A percentile compares a stretch with the other conserved stretches of the same genome.
phyloP scores from a whole-genome alignment of 2,888 invertebrate species.

The Zhengitettix transpicula region DNA sequence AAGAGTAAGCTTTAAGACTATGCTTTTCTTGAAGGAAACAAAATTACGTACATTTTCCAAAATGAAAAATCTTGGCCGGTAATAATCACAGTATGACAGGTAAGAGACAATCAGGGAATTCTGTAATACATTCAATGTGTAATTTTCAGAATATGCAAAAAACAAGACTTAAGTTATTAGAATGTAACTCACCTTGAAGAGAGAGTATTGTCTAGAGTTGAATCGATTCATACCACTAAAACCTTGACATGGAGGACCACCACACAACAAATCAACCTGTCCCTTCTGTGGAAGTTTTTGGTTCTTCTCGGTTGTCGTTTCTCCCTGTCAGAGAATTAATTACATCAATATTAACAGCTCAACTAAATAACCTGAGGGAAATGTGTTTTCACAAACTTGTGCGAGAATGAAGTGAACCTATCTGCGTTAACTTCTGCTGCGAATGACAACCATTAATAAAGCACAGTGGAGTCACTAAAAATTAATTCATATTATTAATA shows the following conservation, averaged over 20 bases:
- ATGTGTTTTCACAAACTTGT: too few relatives aligned
- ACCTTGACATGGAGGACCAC: constrained; percentile 80
- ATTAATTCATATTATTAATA: too few relatives aligned
- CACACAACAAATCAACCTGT: constrained; percentile 68
- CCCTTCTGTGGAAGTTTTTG: constrained; percentile 52
- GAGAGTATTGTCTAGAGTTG: constrained; percentile 65
- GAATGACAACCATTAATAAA: background rate
- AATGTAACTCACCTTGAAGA: constrained; percentile 42
- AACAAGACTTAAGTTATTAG: background rate
- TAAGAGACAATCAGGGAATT: constrained; percentile 70
- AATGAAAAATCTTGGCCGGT: constrained; percentile 65
- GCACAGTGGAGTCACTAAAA: too few relatives aligned
- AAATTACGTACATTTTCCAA: constrained; percentile 78
- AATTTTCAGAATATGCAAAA: background rate
- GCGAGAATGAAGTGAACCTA: too few relatives aligned
- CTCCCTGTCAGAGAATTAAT: constrained; percentile 24
- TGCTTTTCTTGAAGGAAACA: constrained; percentile 61
- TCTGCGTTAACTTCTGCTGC: too few relatives aligned
- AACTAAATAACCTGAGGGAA: background rate
- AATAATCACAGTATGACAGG: constrained; percentile 71
- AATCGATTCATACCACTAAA: constrained; percentile 83
- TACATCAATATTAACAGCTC: background rate
- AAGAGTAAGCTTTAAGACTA: constrained; percentile 65
- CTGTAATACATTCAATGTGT: constrained; percentile 19
- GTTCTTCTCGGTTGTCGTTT: constrained; percentile 31